Base-by-base conservation (phyloP, 1,140 invertebrate genomes). In the Tribolium madens region DNA sequence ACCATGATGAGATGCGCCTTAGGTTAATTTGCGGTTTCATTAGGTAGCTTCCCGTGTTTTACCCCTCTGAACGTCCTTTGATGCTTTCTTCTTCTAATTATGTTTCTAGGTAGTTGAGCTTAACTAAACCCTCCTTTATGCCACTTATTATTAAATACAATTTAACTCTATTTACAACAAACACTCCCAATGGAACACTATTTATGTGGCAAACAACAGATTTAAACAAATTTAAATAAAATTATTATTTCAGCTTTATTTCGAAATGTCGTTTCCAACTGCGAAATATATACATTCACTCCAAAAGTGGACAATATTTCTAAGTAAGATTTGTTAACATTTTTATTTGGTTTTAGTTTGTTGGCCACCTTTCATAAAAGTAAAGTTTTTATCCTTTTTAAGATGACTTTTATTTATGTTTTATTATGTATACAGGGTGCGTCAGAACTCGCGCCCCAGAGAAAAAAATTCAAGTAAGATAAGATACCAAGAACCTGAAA, bases 21-120 rank as follows among this genome's bases (percentile, higher is more conserved):
- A 71, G 69, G 69, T 71, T 71, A 71, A 71, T 71, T 71, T 71
- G 69, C 69, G 69, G 69, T 71, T 71, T 71, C 69, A 71, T 71
- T 71, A 71, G 42, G 33, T 71, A 47, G 47, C 42, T 71, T 71
- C 18, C 69, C 69, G 47, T 71, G 42, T 71, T 31, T 18, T 71
- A 26, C 42, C 69, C 42, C 69, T 12, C 57, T 4, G 12, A 31
- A 33, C 57, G 57, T 64, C 42, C 69, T 71, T 71, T 71, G 69
- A 71, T 71, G 69, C 69, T 47, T 71, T 71, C 69, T 71, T 71
- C 57, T 64, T 71, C 42, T 47, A 71, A 71, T 71, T 64, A 64
- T 64, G 57, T 60, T 60, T 31, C 17, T 36, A 64, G 57, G n/a
- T 14, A 64, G 57, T 64, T 64, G 26, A 33, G 57, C 18, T 57